phyloP scores from a whole-genome alignment of 2,113 vertebrate genomes.

The Pomatostomus ruficeps region DNA sequence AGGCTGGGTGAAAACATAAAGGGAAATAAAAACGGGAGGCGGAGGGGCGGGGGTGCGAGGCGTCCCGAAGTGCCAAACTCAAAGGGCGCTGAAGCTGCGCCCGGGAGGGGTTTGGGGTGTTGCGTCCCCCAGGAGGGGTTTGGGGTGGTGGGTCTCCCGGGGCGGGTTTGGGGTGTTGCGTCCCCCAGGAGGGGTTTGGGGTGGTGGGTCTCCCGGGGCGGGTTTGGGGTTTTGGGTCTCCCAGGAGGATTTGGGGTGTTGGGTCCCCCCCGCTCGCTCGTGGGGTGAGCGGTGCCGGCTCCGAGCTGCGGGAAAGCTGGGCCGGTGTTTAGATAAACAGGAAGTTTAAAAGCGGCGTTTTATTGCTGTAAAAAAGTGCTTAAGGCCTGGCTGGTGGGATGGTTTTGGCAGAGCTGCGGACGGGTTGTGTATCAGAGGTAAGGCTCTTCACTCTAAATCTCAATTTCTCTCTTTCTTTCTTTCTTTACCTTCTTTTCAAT shows the following conservation, averaged over 20 bases:
- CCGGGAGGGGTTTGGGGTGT: not conserved
- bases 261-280: not conserved
- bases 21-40: not conserved
- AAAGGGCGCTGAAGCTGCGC: not conserved
- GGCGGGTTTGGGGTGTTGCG: not conserved
- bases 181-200: not conserved
- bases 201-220: not conserved
- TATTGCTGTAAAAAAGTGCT: conserved; percentile 13
- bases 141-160: not conserved
- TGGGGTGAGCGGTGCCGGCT: not conserved
- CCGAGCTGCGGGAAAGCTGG: not conserved
- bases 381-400: conserved; percentile 22
- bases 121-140: not conserved
- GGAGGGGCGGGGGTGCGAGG: not conserved
- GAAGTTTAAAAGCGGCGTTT: conserved; percentile 55
- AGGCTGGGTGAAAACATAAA: not conserved
- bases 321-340: conserved; percentile 31
- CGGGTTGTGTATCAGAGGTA: not conserved
- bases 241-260: not conserved
- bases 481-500: not conserved
- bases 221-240: not conserved
- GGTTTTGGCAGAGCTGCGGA: not conserved
- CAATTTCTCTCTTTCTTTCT: not conserved
- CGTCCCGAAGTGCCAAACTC: not conserved
- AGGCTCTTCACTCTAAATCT: not conserved